Evolutionary conservation across 2,797 vertebrate species (phyloP), one percentile per base, ranked within the genome.

Genomic region (Pseudocheirus occidentalis): DNA sequence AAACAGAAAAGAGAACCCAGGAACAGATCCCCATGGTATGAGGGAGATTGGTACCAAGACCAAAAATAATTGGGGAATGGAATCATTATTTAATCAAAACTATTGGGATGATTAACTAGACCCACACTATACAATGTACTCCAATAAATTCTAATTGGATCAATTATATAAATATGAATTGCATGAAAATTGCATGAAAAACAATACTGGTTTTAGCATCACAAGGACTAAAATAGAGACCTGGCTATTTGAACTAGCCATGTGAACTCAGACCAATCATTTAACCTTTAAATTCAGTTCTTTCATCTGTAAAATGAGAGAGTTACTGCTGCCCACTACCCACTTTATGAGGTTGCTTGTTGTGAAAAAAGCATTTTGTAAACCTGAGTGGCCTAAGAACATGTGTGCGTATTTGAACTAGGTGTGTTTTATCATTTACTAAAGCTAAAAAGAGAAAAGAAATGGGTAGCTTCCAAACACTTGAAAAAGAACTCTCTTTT

Each of bases 391-490:
- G 9, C 40, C 73, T 87, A 34, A 27, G 73, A 87, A 87, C 27
- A 40, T 50, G 24, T 10, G n/a, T 24, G 66, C n/a, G 40, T 81
- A 21, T 31, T 46, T 27, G 73, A 87, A 50, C 40, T 91, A 29
- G 59, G 0, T 90, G 28, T 55, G 29, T 1, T 1, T 21, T 1
- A 0, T 62, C 34, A 90, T 55, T 89, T 92, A 55, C 87, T 92
- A 55, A 95, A 94, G 91, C 31, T 90, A 81, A 91, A 94, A 95
- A 93, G 73, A 62, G 55, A 95, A 96, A 94, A 94, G 57, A 89
- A 52, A 95, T 50, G 0, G 55, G 27, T 18, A 62, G 62, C 10
- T 89, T 90, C 58, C 31, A 34, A 90, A 50, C 52, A 40, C 55
- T 57, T 10, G 92, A 81, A 89, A 94, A 95, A 91, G 87, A 90